Percentiles rank a stretch among this genome's conserved stretches.
Evolutionary conservation across 2,113 vertebrate genomes (phyloP).

Genomic region (Bambusicola thoracicus): DNA sequence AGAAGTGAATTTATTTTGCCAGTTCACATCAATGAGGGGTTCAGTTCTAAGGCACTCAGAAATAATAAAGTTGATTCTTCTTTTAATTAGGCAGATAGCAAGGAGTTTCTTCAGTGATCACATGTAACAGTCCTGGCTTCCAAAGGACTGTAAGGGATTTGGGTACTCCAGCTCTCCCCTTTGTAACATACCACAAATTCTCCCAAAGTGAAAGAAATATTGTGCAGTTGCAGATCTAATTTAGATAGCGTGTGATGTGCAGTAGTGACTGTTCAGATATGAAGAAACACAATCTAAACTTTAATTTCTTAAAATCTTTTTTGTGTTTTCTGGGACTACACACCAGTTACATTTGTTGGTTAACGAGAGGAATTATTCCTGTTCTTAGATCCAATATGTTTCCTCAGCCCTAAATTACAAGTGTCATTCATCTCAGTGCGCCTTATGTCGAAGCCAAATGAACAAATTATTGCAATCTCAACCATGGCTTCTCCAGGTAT

Average conservation of each 20-base stretch:
- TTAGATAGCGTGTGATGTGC: not conserved
- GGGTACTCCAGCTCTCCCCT: not conserved
- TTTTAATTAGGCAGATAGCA: not conserved
- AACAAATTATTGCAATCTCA: not conserved
- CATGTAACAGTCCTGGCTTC: not conserved
- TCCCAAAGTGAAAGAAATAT: not conserved
- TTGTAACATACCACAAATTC: not conserved
- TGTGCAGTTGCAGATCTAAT: not conserved
- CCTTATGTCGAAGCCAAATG: not conserved
- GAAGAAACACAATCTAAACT: not conserved
- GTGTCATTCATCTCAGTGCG: not conserved
- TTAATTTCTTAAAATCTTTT: not conserved
- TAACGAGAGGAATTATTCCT: not conserved
- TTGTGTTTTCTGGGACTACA: not conserved
- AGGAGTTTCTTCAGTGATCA: not conserved
- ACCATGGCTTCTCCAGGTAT: not conserved
- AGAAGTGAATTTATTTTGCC: not conserved
- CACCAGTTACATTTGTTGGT: not conserved
- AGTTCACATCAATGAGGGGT: not conserved
- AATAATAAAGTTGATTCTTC: not conserved
- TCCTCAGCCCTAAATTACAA: not conserved
- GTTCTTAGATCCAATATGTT: not conserved
- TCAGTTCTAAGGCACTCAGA: not conserved
- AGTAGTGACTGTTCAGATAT: not conserved
- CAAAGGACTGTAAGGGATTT: not conserved